A percentile compares a stretch with the other conserved stretches of the same genome.
Evolutionary conservation across 2,797 vertebrate genomes (phyloP).

Genomic region (Sebastes vulpes): DNA sequence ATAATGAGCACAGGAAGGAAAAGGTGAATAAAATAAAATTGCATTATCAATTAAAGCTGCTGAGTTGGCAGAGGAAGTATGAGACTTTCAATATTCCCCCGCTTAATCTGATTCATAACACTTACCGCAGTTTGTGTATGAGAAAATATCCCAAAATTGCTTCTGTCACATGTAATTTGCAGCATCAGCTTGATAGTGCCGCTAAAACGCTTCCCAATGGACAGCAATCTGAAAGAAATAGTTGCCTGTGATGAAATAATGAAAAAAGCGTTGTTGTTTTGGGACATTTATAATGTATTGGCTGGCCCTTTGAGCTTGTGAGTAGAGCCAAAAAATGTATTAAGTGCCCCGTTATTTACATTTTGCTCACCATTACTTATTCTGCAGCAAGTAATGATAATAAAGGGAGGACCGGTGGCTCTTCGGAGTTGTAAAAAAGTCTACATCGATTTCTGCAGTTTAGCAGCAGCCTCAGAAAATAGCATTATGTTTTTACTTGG

Average conservation of each 20-base stretch:
- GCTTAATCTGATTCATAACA: conserved; percentile 75
- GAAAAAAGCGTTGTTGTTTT: conserved; percentile 46
- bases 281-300: conserved; percentile 51
- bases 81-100: conserved; percentile 62
- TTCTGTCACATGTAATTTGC: conserved; percentile 80
- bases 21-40: conserved; percentile 41
- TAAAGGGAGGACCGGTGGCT: conserved; percentile 30
- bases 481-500: not conserved
- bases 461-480: conserved; percentile 6
- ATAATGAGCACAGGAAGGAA: conserved; percentile 20
- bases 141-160: conserved; percentile 78
- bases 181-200: conserved; percentile 64
- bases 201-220: conserved; percentile 51
- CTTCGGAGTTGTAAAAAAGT: conserved; percentile 16
- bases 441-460: conserved; percentile 39
- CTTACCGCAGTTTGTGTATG: conserved; percentile 66
- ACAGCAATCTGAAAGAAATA: conserved; percentile 51
- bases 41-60: conserved; percentile 78
- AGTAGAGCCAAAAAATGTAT: conserved; percentile 36
- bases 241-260: conserved; percentile 54
- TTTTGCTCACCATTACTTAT: conserved; percentile 48
- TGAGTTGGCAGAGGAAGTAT: conserved; percentile 66
- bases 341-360: conserved; percentile 58
- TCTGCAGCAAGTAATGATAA: conserved; percentile 34
- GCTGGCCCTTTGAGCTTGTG: conserved; percentile 27